Evolutionary conservation across 2,113 vertebrate genomes (phyloP), one percentile per base, ranked within the genome.

Genomic region (Amphilophus citrinellus): DNA sequence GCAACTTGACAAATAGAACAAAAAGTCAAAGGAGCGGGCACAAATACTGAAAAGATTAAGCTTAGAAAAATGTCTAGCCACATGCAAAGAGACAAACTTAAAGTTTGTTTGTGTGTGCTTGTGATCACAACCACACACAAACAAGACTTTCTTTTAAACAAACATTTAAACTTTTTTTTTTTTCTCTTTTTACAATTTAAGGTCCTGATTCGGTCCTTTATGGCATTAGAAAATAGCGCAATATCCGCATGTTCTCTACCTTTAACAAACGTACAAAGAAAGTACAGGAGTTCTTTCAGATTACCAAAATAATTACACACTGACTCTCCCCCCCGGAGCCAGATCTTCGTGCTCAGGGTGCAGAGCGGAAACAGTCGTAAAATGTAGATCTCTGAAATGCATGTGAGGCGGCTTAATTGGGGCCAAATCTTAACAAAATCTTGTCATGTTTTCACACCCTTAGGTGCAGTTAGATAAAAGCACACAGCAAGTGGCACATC

Each of bases 381-480:
- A 89, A 88, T 35, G 57, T 10, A 20, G 27, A 78, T 80, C 80
- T 85, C 68, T 75, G 78, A 86, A 89, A 91, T 63, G 76, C 76
- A 68, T 62, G 83, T 61, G 62, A 87, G 57, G 76, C 35, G 0
- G 78, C 81, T 84, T 93, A 93, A 94, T 93, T 93, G 83, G 91
- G 82, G 79, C 87, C 87, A 91, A 87, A 89, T 91, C 86, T 86
- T 76, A 90, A 88, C 87, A 85, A 89, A 92, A 94, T 90, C 87
- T 78, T 87, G 91, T 92, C 90, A 87, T 92, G 88, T 91, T 92
- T 89, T 87, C 66, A 86, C 84, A 87, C 84, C 94, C 90, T 90
- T 37, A 90, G 90, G 87, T 94, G 79, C 79, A 76, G 88, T 89
- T 83, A 90, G 86, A 94, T 92, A 87, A 91, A 94, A 92, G 87